Base-by-base conservation (phyloP, 1,140 invertebrate genomes). In the Notospermus geniculatus region DNA sequence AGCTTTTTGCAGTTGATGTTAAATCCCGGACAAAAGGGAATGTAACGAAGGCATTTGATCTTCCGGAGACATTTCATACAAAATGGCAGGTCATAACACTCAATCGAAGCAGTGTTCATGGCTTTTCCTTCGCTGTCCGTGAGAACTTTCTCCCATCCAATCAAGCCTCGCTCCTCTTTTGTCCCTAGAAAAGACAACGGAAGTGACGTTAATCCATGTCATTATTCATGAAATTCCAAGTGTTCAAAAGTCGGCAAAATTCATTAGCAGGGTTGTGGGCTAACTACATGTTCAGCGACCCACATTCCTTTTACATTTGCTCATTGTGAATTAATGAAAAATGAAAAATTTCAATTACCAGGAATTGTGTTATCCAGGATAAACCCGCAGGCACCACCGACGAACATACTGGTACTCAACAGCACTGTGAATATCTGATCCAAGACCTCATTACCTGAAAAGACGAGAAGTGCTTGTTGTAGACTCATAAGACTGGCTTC, bases 331-430 rank as follows among this genome's bases (percentile, higher is more conserved):
- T 36, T 4, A 4, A 4, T 36, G 15, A 7, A 15, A 36, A 36
- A 15, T 13, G 41, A 39, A 9, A 7, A 2, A 5, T 43, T 9
- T 19, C n/a, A 41, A 2, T 60, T 59, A 79, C 77, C 77, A 67
- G 74, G 77, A 9, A 79, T 67, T 0, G 74, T 75, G 52, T 75
- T 76, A 55, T 77, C 76, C 1, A 78, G 64, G 17, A 76, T n/a
- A 60, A 76, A 75, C 1, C 71, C 76, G 17, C 69, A 46, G 11
- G 74, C 39, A 7, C 76, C 75, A 11, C 75, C 76, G 2, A 78
- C 71, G 66, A 78, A 77, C 76, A 78, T 77, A 39, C 63, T 71
- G 0, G 76, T 77, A 45, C 70, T 65, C 0, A 71, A 52, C 36
- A 79, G 60, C 2, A 78, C 74, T 13, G 57, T 60, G 15, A 74